These are phyloP conservation scores for Holothuria leucospilota DNA, from an alignment of 53 echinoderm and acorn worm species.

Conservation along the genomic window DNA sequence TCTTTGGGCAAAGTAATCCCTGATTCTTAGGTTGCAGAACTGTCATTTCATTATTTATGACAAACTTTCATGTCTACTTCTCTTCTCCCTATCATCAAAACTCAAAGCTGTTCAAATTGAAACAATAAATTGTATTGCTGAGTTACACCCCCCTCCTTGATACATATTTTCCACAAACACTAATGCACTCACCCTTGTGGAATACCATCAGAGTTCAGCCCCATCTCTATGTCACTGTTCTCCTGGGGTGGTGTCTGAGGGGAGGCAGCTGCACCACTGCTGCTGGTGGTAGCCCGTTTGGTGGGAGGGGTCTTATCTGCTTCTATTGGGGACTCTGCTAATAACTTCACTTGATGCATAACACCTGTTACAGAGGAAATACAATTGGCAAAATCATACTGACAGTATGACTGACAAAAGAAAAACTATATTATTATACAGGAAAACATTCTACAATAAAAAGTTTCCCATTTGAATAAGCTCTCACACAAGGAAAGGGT, in stretches of 20 bases:
- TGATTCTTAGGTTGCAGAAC: too few relatives aligned
- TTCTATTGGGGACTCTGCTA: conserved; percentile 84
- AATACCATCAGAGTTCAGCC: conserved; percentile 84
- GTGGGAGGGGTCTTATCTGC: conserved; percentile 84
- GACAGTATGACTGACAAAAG: neutral
- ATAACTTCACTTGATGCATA: conserved; percentile 97
- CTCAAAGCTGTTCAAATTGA: too few relatives aligned
- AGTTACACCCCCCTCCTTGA: too few relatives aligned
- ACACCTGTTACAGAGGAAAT: conserved; percentile 68
- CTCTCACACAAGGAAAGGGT: too few relatives aligned
- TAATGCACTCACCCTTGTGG: conserved; percentile 80
- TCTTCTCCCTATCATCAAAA: too few relatives aligned
- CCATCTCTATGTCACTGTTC: conserved; percentile 75
- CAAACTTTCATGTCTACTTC: too few relatives aligned
- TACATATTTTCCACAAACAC: too few relatives aligned
- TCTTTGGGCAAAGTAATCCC: too few relatives aligned
- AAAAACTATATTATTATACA: neutral
- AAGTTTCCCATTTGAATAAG: too few relatives aligned
- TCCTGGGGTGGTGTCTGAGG: conserved; percentile 81
- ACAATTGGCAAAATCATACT: neutral
- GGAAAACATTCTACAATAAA: too few relatives aligned
- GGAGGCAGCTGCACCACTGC: conserved; percentile 51
- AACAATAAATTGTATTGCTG: too few relatives aligned
- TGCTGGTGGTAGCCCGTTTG: conserved; percentile 64
- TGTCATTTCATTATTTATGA: too few relatives aligned